A percentile compares a stretch with the other conserved stretches of the same genome.
Conservation (phyloP, 2,888 invertebrate genomes). For the Zygothrica quintamaculata region DNA sequence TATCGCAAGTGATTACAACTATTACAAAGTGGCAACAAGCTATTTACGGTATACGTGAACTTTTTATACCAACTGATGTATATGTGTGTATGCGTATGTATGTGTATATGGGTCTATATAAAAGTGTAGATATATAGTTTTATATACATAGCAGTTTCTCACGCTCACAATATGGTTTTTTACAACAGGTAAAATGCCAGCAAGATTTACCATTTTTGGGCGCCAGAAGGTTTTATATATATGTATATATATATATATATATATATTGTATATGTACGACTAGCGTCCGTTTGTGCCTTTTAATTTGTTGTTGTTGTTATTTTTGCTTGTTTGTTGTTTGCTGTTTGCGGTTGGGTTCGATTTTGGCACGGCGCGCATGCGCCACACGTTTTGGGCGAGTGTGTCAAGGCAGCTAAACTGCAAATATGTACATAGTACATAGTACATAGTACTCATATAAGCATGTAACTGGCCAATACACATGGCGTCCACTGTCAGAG, state of each 20-base stretch:
- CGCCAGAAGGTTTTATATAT: slow-evolving; percentile 69
- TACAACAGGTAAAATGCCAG: slow-evolving; percentile 63
- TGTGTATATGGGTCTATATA: slow-evolving; percentile 8
- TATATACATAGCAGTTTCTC: slow-evolving; percentile 70
- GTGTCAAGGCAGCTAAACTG: slow-evolving; percentile 65
- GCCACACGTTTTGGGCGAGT: slow-evolving; percentile 78
- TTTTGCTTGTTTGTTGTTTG: slow-evolving; percentile 23
- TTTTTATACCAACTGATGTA: slow-evolving; percentile 51
- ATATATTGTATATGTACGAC: slow-evolving; percentile 48
- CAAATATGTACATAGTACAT: slow-evolving; percentile 37
- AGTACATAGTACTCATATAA: slow-evolving; percentile 11
- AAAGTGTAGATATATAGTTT: slow-evolving; percentile 22
- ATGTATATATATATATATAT: slow-evolving; percentile 41
- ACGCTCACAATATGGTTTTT: slow-evolving; percentile 72
- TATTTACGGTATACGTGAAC: slow-evolving; percentile 61
- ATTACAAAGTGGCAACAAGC: slow-evolving; percentile 55
- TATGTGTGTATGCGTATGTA: slow-evolving; percentile 24
- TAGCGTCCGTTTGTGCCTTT: slow-evolving; percentile 51
- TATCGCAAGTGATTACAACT: slow-evolving; percentile 50
- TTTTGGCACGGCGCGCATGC: slow-evolving; percentile 71
- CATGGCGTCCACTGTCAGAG: slow-evolving; percentile 39
- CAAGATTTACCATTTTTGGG: slow-evolving; percentile 76
- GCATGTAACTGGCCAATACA: too few species aligned
- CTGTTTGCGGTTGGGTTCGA: slow-evolving; percentile 33
- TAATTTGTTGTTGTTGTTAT: slow-evolving; percentile 22